phyloP scores from a whole-genome alignment of 2,888 invertebrate species.

The Pemphredon lugubris region DNA sequence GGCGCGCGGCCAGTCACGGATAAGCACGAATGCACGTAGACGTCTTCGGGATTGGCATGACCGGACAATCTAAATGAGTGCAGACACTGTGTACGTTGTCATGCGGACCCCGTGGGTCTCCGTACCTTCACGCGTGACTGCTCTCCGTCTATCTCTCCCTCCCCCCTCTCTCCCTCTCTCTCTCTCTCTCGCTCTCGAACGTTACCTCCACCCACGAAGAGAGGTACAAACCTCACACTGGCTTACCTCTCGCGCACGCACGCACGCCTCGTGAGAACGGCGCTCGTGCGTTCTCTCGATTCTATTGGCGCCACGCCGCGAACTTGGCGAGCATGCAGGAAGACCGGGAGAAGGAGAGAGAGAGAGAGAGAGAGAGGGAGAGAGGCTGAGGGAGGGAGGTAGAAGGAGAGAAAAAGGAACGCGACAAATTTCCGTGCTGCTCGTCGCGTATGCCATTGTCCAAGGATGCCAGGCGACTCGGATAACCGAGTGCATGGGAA shows the following conservation, averaged over 20 bases:
- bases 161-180: conserved; percentile 7
- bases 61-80: conserved; percentile 59
- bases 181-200: neutral
- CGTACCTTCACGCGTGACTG: conserved; percentile 68
- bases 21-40: conserved; percentile 24
- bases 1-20: neutral
- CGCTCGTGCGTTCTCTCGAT: conserved; percentile 62
- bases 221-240: no score
- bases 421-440: conserved; percentile 58
- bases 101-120: conserved; percentile 65
- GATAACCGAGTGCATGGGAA: conserved; percentile 42
- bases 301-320: conserved; percentile 62
- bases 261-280: conserved; percentile 68
- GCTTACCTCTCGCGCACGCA: conserved; percentile 52
- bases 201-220: conserved; percentile 21
- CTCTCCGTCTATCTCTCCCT: conserved; percentile 30
- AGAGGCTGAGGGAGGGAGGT: conserved; percentile 8
- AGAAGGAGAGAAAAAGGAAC: conserved; percentile 19
- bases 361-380: neutral
- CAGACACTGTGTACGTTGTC: conserved; percentile 64
- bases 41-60: conserved; percentile 33
- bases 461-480: conserved; percentile 39
- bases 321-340: conserved; percentile 49
- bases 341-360: conserved; percentile 2
- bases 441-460: conserved; percentile 50